These are phyloP conservation scores for Allolobophora icterica DNA, from an alignment of 2,888 invertebrate species.

Conservation along the genomic window DNA sequence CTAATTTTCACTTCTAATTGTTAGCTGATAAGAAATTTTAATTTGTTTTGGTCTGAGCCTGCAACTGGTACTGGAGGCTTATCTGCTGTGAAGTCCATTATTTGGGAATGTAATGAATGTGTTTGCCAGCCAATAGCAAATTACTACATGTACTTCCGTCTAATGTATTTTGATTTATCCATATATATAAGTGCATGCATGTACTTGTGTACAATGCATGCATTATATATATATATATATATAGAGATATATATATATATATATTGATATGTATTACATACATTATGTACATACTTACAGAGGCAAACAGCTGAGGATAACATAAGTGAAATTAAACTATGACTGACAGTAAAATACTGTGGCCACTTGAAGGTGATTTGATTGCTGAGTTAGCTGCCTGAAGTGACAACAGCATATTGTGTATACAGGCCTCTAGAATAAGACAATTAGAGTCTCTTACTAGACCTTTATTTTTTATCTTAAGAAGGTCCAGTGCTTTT, in stretches of 20 bases:
- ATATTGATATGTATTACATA: background rate
- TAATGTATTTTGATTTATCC: background rate
- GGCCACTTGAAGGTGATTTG: background rate
- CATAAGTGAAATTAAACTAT: background rate
- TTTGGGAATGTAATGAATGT: background rate
- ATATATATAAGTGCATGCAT: background rate
- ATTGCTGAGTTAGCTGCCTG: background rate
- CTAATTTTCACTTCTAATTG: background rate
- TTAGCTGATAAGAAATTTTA: background rate
- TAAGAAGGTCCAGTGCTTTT: background rate
- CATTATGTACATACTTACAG: background rate
- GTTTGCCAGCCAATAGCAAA: background rate
- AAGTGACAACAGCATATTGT: background rate
- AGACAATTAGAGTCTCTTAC: background rate
- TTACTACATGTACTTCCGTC: background rate
- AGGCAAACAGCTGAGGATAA: background rate
- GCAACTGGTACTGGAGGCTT: background rate
- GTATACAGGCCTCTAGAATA: background rate
- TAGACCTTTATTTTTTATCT: background rate
- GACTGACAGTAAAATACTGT: background rate
- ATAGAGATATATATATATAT: background rate
- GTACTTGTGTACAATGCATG: background rate
- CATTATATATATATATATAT: background rate
- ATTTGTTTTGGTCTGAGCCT: background rate
- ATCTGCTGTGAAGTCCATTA: background rate